Percentiles rank a stretch among this genome's conserved stretches.
Conservation (phyloP, 1,140 invertebrate genomes). For the Drosophila pandora region DNA sequence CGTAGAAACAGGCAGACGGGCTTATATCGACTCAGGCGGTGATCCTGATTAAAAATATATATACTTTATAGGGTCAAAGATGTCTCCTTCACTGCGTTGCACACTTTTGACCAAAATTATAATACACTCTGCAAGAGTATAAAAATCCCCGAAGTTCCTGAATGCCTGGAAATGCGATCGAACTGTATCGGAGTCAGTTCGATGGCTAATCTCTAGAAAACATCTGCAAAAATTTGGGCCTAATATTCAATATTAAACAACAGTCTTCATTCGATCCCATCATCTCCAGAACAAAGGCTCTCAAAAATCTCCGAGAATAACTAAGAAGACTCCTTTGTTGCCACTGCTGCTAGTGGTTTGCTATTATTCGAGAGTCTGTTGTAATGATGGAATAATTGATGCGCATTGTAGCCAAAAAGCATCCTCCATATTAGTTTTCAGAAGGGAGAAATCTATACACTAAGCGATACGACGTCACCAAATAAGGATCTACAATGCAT, state of each 20-base stretch:
- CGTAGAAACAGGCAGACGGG: no score
- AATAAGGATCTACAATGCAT: background rate
- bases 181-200: slow-evolving; percentile 8
- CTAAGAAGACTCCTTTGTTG: slow-evolving; percentile 26
- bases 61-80: no score
- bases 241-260: slow-evolving; percentile 38
- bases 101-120: no score
- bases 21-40: no score
- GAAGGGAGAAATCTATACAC: background rate
- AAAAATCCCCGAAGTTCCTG: background rate
- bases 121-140: no score
- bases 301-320: background rate
- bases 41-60: no score
- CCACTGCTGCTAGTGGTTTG: background rate
- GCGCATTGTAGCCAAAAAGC: slow-evolving; percentile 31
- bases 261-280: slow-evolving; percentile 30
- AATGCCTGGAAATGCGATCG: slow-evolving; percentile 31
- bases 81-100: no score
- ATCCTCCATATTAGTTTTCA: slow-evolving; percentile 10
- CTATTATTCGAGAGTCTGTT: slow-evolving; percentile 11
- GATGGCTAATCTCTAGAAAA: slow-evolving; percentile 45
- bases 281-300: slow-evolving; percentile 14
- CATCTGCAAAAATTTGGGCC: slow-evolving; percentile 46
- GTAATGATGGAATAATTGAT: slow-evolving; percentile 53
- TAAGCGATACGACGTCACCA: background rate